Percentiles rank a stretch among this genome's conserved stretches.
Evolutionary conservation across 2,113 vertebrate species (phyloP).

Genomic region (Rhinopithecus roxellana): DNA sequence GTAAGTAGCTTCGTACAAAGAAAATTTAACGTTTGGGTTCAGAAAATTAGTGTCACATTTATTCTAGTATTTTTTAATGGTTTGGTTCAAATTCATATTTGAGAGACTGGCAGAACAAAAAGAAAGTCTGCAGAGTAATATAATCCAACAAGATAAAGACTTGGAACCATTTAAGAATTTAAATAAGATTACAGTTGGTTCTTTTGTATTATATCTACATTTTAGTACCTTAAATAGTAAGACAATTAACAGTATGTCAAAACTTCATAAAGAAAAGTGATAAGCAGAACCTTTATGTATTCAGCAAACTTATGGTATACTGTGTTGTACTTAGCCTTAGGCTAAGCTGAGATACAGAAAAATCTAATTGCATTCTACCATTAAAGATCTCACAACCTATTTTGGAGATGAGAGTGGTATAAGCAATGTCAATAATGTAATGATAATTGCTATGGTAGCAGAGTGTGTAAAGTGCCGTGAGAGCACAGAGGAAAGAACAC

Average conservation of each 20-base stretch:
- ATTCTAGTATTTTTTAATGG: slow-evolving; percentile 23
- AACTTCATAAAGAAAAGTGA: not conserved
- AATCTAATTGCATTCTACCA: not conserved
- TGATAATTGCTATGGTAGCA: not conserved
- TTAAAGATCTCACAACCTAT: not conserved
- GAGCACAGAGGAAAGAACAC: not conserved
- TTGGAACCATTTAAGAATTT: not conserved
- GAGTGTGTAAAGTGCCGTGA: not conserved
- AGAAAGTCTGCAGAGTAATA: slow-evolving; percentile 1
- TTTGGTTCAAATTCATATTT: slow-evolving; percentile 45
- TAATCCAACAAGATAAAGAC: not conserved
- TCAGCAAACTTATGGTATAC: not conserved
- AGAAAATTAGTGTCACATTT: not conserved
- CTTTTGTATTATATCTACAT: not conserved
- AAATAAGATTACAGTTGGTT: not conserved
- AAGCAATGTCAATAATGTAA: not conserved
- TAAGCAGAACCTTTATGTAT: not conserved
- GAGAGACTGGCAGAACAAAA: slow-evolving; percentile 1
- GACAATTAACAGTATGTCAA: slow-evolving; percentile 4
- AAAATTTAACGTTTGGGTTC: slow-evolving; percentile 37
- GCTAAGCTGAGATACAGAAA: not conserved
- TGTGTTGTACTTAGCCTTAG: not conserved
- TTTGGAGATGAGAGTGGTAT: not conserved
- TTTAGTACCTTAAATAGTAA: slow-evolving; percentile 27
- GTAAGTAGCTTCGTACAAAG: slow-evolving; percentile 35